phyloP scores from a whole-genome alignment of 1,140 invertebrate genomes.

The Belonocnema kinseyi region DNA sequence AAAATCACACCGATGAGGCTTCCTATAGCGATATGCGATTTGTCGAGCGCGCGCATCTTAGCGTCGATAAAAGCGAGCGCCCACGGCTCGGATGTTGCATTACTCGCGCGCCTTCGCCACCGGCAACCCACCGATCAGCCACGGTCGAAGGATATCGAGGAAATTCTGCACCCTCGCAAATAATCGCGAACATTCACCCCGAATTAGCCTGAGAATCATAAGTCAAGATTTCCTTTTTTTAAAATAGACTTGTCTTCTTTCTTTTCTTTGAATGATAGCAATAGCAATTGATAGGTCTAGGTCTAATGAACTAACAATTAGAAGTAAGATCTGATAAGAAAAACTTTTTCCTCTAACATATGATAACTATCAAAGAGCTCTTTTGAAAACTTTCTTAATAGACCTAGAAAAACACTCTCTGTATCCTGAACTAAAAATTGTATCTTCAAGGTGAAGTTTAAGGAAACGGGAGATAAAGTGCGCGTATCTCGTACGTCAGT shows the following conservation, averaged over 20 bases:
- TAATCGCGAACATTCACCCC: slow-evolving; percentile 3
- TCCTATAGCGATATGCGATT: slow-evolving; percentile 24
- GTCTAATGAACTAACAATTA: too few species aligned
- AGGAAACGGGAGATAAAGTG: slow-evolving; percentile 7
- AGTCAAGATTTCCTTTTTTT: background rate
- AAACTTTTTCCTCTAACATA: too few species aligned
- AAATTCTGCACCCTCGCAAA: background rate
- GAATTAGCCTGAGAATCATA: background rate
- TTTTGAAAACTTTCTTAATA: too few species aligned
- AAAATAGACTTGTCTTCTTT: background rate
- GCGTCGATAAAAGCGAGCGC: slow-evolving; percentile 65
- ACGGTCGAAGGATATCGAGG: slow-evolving; percentile 27
- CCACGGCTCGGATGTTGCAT: slow-evolving; percentile 55
- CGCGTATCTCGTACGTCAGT: background rate
- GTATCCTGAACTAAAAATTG: slow-evolving; percentile 15
- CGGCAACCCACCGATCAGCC: slow-evolving; percentile 50
- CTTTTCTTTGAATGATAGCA: too few species aligned
- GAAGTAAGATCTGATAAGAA: too few species aligned
- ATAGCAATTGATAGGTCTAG: too few species aligned
- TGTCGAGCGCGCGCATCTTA: slow-evolving; percentile 51
- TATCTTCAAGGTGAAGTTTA: slow-evolving; percentile 20
- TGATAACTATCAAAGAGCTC: too few species aligned
- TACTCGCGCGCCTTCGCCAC: slow-evolving; percentile 59
- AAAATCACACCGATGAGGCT: background rate
- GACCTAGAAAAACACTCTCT: too few species aligned